phyloP scores from a whole-genome alignment of 1,140 invertebrate species.

The Drosophila sturtevanti region DNA sequence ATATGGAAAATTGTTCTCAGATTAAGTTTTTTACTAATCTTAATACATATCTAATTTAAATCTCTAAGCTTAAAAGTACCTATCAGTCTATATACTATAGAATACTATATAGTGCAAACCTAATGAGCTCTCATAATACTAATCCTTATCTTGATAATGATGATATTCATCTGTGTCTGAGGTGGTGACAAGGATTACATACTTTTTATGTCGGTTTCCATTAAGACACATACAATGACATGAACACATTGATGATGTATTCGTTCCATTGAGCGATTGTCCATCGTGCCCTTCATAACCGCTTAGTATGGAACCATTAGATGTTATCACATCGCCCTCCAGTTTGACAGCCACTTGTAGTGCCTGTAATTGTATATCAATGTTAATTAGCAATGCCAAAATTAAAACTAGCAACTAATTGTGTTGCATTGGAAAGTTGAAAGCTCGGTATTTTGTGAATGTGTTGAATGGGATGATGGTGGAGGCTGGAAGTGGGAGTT shows the following conservation, averaged over 20 bases:
- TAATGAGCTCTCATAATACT: no score
- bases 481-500: constrained; percentile 12
- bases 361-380: constrained; percentile 84
- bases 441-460: constrained; percentile 23
- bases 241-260: constrained; percentile 89
- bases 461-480: background rate
- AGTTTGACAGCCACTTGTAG: constrained; percentile 93
- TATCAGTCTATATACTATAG: no score
- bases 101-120: no score
- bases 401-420: constrained; percentile 7
- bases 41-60: no score
- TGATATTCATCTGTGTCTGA: background rate
- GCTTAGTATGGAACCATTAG: constrained; percentile 91
- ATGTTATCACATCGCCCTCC: constrained; percentile 97
- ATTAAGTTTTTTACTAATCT: no score
- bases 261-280: constrained; percentile 85
- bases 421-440: constrained; percentile 25
- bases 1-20: no score
- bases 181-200: constrained; percentile 39
- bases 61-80: no score
- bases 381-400: constrained; percentile 26
- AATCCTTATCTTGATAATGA: constrained; percentile 19
- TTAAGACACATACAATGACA: constrained; percentile 91
- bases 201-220: constrained; percentile 85
- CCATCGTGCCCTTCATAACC: constrained; percentile 85